phyloP scores from a whole-genome alignment of 30 jellyfish, hydroid and myxozoan species.

The Aurelia sp. region DNA sequence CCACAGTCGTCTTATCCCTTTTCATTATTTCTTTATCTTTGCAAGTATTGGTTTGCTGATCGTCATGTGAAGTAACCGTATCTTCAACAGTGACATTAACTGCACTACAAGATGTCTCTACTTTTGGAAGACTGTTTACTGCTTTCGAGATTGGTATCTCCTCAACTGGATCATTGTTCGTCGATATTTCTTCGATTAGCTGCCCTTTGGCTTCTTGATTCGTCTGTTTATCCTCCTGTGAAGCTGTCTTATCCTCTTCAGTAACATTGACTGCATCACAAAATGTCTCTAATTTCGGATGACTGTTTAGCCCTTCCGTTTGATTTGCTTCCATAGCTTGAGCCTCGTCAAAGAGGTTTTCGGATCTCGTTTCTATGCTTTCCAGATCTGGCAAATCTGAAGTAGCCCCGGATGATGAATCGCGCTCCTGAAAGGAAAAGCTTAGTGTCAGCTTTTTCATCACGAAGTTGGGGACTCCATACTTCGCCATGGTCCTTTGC shows the following conservation, averaged over 20 bases:
- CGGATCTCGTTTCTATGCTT: not conserved
- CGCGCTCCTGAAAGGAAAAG: not conserved
- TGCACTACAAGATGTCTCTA: no score
- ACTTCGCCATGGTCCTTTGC: not conserved
- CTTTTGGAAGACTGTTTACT: no score
- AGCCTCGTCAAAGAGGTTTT: not conserved
- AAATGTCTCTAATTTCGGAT: conserved; percentile 33
- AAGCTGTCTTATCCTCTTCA: not conserved
- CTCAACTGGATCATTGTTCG: no score
- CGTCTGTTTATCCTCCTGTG: no score
- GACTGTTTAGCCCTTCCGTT: not conserved
- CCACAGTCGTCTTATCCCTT: not conserved
- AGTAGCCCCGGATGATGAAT: not conserved
- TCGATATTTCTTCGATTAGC: no score
- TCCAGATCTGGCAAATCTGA: not conserved
- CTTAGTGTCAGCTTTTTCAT: not conserved
- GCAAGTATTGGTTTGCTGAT: no score
- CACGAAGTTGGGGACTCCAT: not conserved
- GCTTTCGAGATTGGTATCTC: no score
- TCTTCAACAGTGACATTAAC: no score
- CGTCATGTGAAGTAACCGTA: no score
- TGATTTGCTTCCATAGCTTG: not conserved
- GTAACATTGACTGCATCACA: conserved; percentile 27
- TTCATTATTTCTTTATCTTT: not conserved
- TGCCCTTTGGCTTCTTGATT: no score